A percentile compares a stretch with the other conserved stretches of the same genome.
These are phyloP conservation scores for Scelioninae gen. 2 DNA, from an alignment of 2,888 invertebrate species.

Conservation along the genomic window DNA sequence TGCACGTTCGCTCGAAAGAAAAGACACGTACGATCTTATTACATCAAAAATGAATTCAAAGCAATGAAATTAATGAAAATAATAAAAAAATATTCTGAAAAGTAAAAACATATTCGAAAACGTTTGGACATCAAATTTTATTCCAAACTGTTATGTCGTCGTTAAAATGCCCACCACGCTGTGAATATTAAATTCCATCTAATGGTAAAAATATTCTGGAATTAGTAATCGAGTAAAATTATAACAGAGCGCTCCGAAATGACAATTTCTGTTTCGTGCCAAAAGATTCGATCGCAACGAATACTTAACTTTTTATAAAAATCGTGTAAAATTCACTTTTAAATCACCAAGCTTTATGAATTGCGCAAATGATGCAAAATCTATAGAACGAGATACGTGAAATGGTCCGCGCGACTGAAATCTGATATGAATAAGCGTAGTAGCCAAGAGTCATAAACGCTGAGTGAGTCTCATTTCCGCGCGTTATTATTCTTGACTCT, in stretches of 20 bases:
- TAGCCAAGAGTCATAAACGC: slow-evolving; percentile 53
- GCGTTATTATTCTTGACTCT: slow-evolving; percentile 56
- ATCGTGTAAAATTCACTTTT: slow-evolving; percentile 18
- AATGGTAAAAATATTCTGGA: slow-evolving; percentile 20
- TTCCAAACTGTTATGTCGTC: not conserved
- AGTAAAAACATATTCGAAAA: no score
- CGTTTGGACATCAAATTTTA: not conserved
- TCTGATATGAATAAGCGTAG: slow-evolving; percentile 51
- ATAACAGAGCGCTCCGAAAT: not conserved
- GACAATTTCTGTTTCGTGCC: slow-evolving; percentile 7
- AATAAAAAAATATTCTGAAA: no score
- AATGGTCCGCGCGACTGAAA: slow-evolving; percentile 44
- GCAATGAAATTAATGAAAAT: not conserved
- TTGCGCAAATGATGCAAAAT: slow-evolving; percentile 50
- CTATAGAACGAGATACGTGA: slow-evolving; percentile 46
- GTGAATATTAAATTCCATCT: slow-evolving; percentile 15
- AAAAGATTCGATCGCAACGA: slow-evolving; percentile 15
- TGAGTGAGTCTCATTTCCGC: slow-evolving; percentile 48
- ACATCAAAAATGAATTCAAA: not conserved
- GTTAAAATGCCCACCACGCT: not conserved
- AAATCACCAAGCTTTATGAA: slow-evolving; percentile 33
- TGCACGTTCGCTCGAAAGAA: no score
- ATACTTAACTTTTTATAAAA: slow-evolving; percentile 28
- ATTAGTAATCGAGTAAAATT: slow-evolving; percentile 31
- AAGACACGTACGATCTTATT: no score